Base-by-base conservation (phyloP, 92 coral and sea anemone species). In the Micromussa lordhowensis region DNA sequence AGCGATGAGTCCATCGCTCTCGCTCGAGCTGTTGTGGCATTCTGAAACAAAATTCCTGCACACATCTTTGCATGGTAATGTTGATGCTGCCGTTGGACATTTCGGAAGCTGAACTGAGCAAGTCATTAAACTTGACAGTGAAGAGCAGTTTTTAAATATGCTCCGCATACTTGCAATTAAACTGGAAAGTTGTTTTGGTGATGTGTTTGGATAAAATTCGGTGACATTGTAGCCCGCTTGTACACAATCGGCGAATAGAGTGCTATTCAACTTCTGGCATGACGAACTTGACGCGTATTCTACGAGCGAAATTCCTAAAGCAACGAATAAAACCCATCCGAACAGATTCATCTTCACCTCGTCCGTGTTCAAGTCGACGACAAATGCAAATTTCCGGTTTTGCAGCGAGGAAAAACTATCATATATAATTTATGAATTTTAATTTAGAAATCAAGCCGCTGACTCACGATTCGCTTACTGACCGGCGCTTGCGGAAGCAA, bases 21-120 rank as follows among this genome's bases (percentile, higher is more conserved):
- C 68, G 64, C 32, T 29, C 78, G 77, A 63, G 24, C 14, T 24
- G 32, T 61, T 0, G 24, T 48, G n/a, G 48, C 90, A 87, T 4
- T 69, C 80, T 13, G 71, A 5, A 16, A 87, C 80, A 87, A 87
- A 87, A 1, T 71, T 79, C 36, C 29, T 87, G 86, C 90, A 87
- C 32, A 19, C 61, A 1, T 31, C 55, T 55, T 36, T 54, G 34
- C 86, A 87, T 16, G 90, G 90, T 26, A 87, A 68, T 29, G 7
- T 86, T 76, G 72, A 5, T 18, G 38, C n/a, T 0, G 32, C 3
- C 40, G 31, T 6, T 9, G 70, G 1, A 55, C 90, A 69, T 34
- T 32, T 69, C 22, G 90, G 90, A 34, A 87, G 32, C 18, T 68
- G 59, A 19, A 87, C 29, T 8, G 90, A 68, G 31, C 90, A 87